These are phyloP conservation scores for Girardinus metallicus DNA, from an alignment of 2,797 vertebrate species.

Conservation along the genomic window DNA sequence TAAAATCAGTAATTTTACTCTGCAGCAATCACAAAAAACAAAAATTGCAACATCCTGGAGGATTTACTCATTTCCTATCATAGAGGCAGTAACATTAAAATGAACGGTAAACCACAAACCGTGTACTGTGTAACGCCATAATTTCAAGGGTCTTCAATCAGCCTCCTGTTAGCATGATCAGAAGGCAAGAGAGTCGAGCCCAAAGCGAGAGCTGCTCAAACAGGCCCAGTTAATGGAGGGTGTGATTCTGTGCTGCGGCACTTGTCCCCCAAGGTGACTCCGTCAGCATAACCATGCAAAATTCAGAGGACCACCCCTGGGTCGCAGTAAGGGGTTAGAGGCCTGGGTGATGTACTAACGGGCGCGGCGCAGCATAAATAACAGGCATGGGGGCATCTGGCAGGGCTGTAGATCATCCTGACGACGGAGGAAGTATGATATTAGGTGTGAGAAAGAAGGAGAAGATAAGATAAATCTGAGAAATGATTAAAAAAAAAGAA, in stretches of 20 bases:
- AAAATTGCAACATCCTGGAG: too few relatives aligned
- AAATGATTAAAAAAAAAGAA: constrained; percentile 52
- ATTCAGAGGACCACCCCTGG: constrained; percentile 71
- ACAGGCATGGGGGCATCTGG: constrained; percentile 60
- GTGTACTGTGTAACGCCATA: constrained; percentile 51
- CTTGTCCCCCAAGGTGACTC: constrained; percentile 78
- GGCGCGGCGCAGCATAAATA: constrained; percentile 74
- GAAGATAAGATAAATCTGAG: constrained; percentile 62
- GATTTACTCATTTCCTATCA: constrained; percentile 36
- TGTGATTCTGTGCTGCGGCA: constrained; percentile 68
- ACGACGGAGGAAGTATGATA: constrained; percentile 73
- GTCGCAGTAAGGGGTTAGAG: constrained; percentile 64
- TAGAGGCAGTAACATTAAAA: constrained; percentile 61
- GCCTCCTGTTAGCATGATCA: constrained; percentile 62
- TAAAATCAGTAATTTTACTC: too few relatives aligned
- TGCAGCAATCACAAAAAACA: too few relatives aligned
- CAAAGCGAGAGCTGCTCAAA: constrained; percentile 60
- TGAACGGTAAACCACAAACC: constrained; percentile 61
- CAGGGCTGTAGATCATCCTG: constrained; percentile 78
- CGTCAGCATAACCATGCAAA: constrained; percentile 66
- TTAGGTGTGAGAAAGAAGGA: constrained; percentile 66
- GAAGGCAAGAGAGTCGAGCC: constrained; percentile 54
- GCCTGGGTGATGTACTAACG: constrained; percentile 74
- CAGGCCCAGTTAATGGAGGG: constrained; percentile 64
- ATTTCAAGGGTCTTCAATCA: constrained; percentile 72